Base-by-base conservation (phyloP, 2,888 invertebrate species). In the Patella ulyssiponensis region DNA sequence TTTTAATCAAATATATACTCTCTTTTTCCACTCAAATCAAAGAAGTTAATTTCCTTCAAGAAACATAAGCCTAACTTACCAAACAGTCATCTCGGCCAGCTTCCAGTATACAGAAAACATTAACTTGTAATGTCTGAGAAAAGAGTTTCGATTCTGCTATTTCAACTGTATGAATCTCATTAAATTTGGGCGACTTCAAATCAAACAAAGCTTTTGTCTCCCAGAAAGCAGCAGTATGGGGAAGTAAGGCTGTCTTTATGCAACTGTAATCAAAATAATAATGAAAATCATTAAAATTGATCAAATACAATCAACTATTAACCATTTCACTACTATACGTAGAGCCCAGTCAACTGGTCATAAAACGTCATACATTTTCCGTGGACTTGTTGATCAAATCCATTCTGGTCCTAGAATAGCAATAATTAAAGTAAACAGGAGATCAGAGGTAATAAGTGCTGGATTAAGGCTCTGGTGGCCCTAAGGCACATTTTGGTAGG, bases 81-180 rank as follows among this genome's bases (percentile, higher is more conserved):
- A 97, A 94, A 91, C 97, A 97, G 92, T 96, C 96, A 86, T 95
- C 95, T 83, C 94, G 93, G 7, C 80, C 77, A 86, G 93, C 92
- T 86, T 94, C 94, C 33, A 86, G 85, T 79, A 95, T 94, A 86
- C 95, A 95, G 93, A 96, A 96, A 58, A 98, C 95, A 89, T 96
- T 96, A 80, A 98, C 94, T 92, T 98, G 97, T 82, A 98, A 92
- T 70, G 97, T 98, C 93, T 97, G 97, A 56, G 96, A 95, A 78
- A 95, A 95, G 83, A 96, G 93, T 90, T 96, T 96, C 83, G 95
- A 94, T 89, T 95, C 92, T 86, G 95, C 94, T 90, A 96, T 94
- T 88, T 94, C 93, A 91, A 97, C 94, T 87, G 94, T 94, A 91
- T 96, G 96, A 86, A 94, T 94, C 92, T 96, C 95, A 77, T 95